Evolutionary conservation across 1,140 invertebrate species (phyloP).

Genomic region (Tetramorium alpestre): DNA sequence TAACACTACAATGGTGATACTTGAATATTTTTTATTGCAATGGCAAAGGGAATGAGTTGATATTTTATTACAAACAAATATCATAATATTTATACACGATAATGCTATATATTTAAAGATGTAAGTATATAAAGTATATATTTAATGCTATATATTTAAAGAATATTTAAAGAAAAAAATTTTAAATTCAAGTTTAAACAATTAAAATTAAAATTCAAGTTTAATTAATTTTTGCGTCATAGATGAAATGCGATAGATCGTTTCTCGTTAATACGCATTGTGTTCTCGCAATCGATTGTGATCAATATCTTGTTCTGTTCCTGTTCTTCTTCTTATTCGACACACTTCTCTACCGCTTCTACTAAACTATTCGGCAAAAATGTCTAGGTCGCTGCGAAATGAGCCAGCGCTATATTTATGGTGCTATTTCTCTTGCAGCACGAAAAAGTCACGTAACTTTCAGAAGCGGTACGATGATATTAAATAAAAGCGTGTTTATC

Average conservation of each 20-base stretch:
- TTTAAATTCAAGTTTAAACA: too few relatives aligned
- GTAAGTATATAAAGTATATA: too few relatives aligned
- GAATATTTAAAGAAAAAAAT: too few relatives aligned
- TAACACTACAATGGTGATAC: background rate
- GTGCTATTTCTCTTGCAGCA: background rate
- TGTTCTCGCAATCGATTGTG: background rate
- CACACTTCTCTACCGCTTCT: background rate
- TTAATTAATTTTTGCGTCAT: background rate
- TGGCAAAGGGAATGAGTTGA: background rate
- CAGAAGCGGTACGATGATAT: background rate
- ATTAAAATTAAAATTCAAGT: too few relatives aligned
- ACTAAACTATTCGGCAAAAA: background rate
- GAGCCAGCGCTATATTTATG: conserved; percentile 13
- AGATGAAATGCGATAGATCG: background rate
- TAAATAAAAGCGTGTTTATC: background rate
- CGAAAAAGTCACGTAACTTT: conserved; percentile 2
- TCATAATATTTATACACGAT: background rate
- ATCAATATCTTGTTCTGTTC: background rate
- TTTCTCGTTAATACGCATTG: background rate
- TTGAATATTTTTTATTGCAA: background rate
- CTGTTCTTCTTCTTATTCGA: background rate
- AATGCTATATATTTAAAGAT: background rate
- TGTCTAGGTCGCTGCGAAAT: background rate
- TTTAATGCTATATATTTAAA: too few relatives aligned
- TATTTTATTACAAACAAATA: background rate